Percentiles rank a stretch among this genome's conserved stretches.
These are phyloP conservation scores for Shargacucullia verbasci DNA, from an alignment of 2,888 invertebrate species.

Conservation along the genomic window DNA sequence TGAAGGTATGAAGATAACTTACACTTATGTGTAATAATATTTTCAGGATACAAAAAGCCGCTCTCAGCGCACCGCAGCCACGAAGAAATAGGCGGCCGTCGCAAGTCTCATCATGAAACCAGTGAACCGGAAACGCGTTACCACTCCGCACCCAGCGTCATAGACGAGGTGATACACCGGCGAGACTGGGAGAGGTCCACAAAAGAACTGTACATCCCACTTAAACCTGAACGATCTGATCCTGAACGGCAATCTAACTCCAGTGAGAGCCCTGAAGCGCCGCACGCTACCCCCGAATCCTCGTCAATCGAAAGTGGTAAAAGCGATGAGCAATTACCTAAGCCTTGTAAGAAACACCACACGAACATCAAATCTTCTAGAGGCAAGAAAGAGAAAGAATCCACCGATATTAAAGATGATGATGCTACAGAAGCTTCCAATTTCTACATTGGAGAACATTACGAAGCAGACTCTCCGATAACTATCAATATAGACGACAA, in stretches of 20 bases:
- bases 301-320: constrained; percentile 64
- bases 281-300: constrained; percentile 64
- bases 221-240: constrained; percentile 63
- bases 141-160: constrained; percentile 84
- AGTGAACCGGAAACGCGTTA: constrained; percentile 69
- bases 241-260: constrained; percentile 53
- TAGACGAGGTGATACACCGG: constrained; percentile 80
- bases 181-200: constrained; percentile 83
- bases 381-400: constrained; percentile 69
- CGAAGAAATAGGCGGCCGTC: constrained; percentile 75
- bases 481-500: constrained; percentile 38
- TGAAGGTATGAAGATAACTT: no score
- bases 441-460: constrained; percentile 77
- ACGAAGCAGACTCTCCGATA: constrained; percentile 44
- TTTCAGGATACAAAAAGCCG: constrained; percentile 71
- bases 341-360: constrained; percentile 80
- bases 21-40: no score
- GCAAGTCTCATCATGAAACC: constrained; percentile 68
- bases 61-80: constrained; percentile 80
- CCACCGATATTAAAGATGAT: constrained; percentile 74
- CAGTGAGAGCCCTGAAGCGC: constrained; percentile 59
- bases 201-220: constrained; percentile 78
- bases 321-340: constrained; percentile 59
- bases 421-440: constrained; percentile 74
- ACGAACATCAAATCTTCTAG: constrained; percentile 80